phyloP scores from a whole-genome alignment of 2,113 vertebrate species.

The Panthera leo region DNA sequence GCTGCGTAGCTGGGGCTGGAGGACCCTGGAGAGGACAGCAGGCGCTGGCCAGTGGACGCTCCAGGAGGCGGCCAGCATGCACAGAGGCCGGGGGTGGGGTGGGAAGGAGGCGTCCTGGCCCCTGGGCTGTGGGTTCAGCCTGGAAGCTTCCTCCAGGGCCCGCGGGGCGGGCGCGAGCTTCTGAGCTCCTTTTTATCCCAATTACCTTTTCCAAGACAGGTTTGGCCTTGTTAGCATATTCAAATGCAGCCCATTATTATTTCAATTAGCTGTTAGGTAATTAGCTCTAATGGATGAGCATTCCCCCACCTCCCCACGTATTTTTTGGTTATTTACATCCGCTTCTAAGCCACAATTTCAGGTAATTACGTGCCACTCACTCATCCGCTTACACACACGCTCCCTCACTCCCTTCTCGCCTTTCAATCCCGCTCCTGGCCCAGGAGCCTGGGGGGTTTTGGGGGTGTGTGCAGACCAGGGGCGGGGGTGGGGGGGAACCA shows the following conservation, averaged over 20 bases:
- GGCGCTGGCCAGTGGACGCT: fast-evolving
- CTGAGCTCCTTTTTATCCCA: conserved; percentile 72
- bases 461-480: neutral
- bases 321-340: conserved; percentile 89
- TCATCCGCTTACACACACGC: conserved; percentile 80
- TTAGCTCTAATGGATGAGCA: conserved; percentile 87
- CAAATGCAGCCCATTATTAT: conserved; percentile 85
- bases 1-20: neutral
- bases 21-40: neutral
- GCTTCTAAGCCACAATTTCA: conserved; percentile 87
- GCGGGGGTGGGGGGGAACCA: fast-evolving
- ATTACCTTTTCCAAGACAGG: conserved; percentile 81
- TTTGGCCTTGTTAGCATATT: conserved; percentile 85
- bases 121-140: neutral
- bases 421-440: neutral
- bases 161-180: neutral
- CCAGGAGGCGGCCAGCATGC: fast-evolving
- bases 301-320: conserved; percentile 81
- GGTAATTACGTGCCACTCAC: conserved; percentile 86
- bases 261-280: conserved; percentile 90
- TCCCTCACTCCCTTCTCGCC: conserved; percentile 61
- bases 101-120: neutral
- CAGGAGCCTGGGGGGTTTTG: neutral
- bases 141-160: neutral
- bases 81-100: neutral